Evolutionary conservation across 1,140 invertebrate species (phyloP), one percentile per base, ranked within the genome.

Genomic region (Vanessa tameamea): DNA sequence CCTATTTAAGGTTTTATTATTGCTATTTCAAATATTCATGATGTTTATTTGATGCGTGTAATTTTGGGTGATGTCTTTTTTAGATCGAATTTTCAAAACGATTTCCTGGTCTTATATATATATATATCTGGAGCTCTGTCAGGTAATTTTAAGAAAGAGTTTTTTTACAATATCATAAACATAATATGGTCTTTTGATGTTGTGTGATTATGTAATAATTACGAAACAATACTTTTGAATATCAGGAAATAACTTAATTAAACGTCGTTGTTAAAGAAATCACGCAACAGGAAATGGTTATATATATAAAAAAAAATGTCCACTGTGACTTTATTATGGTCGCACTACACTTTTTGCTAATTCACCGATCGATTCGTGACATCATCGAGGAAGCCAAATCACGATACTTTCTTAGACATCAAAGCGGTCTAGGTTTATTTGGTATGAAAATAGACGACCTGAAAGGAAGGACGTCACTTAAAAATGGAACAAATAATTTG

Each of bases 1-100:
- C 11, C 55, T 26, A 13, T 37, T 70, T 70, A 70, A 70, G 66
- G 51, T 69, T 69, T 69, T 57, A 57, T 57, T 69, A 31, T 43
- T 16, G 57, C 14, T 23, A 23, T 57, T 13, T 23, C 2, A 20
- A 57, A 23, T 2, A 43, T 9, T 43, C 9, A 43, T 43, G 1
- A 43, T 9, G 37, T 43, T 43, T 43, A 5, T 43, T 11, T 20
- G 1, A 0, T 5, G 13, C 15, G 9, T n/a, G 16, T n/a, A 16
- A 20, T 53, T 20, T 0, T 55, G 2, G 51, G 51, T n/a, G 16
- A n/a, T n/a, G 7, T 20, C 2, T 55, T 55, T 50, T 48, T 48
- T 48, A 48, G 0, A 48, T 48, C 13, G 13, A 50, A 50, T 50
- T 5, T 14, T 14, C 4, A 50, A 50, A 50, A 20, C 20, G 20